Evolutionary conservation across 2,113 vertebrate genomes (phyloP), one percentile per base, ranked within the genome.

Genomic region (Melanotaenia duboulayi): DNA sequence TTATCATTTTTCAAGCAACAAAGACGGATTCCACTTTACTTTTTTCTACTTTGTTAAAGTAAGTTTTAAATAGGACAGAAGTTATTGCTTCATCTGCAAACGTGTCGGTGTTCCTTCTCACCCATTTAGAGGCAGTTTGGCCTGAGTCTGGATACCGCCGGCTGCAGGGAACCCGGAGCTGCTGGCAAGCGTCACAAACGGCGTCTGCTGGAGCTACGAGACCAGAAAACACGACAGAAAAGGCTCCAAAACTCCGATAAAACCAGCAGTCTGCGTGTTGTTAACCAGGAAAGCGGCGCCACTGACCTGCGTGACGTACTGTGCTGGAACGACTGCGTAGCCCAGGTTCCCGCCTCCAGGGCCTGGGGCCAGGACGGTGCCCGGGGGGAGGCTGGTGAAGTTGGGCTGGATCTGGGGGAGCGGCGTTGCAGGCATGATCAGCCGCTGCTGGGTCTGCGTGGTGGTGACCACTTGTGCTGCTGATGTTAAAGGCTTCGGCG

Each of bases 351-450:
- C 97, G 0, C 95, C 85, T 8, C 97, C 98, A 0, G 96, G 96
- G 6, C 97, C 97, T 0, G 97, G 96, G 0, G 97, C 92, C 80
- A 99, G 91, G 20, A 99, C 96, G 1, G 98, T 99, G 71, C 98
- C 98, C 0, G 97, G 96, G 0, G 98, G 97, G 16, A 99, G 95
- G 90, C 96, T 98, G 49, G 97, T 96, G 84, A 99, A 96, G 92
- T 97, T 99, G 66, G 97, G 97, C 84, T 99, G 98, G 73, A 99
- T 98, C 87, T 98, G 97, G 32, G 97, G 96, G 63, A 99, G 94
- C 23, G 97, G 95, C 1, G 97, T 97, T 22, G 98, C 98, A 25
- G 98, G 98, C 98, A 99, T 99, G 86, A 99, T 99, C 25, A 99
- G 96, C 37, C 98, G 93, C 54, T 99, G 97, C 75, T 98, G 97